These are phyloP conservation scores for Gila orcuttii DNA, from an alignment of 2,113 vertebrate species.

Conservation along the genomic window DNA sequence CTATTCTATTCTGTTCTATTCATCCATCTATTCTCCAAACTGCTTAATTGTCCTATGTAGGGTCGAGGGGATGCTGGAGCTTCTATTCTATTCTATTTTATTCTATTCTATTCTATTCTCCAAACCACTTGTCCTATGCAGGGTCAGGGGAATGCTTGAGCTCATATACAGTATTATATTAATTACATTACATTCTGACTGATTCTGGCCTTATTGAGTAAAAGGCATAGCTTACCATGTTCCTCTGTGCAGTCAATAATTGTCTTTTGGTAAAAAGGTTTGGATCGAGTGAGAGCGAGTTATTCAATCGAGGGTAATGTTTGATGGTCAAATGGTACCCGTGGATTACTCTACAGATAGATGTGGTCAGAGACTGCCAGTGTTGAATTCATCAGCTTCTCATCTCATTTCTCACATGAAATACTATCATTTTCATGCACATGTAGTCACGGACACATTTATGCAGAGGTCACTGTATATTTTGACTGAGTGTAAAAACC, in stretches of 20 bases:
- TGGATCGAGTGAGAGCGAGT: not conserved
- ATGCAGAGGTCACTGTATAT: conserved; percentile 26
- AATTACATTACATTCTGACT: not conserved
- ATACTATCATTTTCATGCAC: conserved; percentile 21
- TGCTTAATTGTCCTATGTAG: not conserved
- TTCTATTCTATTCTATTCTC: not conserved
- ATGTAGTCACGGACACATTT: not conserved
- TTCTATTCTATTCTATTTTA: not conserved
- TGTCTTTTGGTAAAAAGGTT: not conserved
- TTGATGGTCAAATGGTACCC: not conserved
- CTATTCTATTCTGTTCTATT: not conserved
- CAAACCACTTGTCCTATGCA: not conserved
- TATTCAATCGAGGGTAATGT: conserved; percentile 5
- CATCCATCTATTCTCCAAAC: no score
- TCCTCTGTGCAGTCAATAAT: not conserved
- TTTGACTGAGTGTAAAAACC: conserved; percentile 24
- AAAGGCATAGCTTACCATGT: not conserved
- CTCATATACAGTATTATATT: not conserved
- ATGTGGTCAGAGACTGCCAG: not conserved
- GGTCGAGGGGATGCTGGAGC: not conserved
- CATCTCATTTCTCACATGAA: not conserved
- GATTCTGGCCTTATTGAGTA: not conserved
- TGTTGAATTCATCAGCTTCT: conserved; percentile 29
- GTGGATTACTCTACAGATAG: conserved; percentile 18
- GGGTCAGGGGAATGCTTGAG: not conserved